Evolutionary conservation across 2,797 vertebrate species (phyloP).

Genomic region (Gephyroberyx darwinii): DNA sequence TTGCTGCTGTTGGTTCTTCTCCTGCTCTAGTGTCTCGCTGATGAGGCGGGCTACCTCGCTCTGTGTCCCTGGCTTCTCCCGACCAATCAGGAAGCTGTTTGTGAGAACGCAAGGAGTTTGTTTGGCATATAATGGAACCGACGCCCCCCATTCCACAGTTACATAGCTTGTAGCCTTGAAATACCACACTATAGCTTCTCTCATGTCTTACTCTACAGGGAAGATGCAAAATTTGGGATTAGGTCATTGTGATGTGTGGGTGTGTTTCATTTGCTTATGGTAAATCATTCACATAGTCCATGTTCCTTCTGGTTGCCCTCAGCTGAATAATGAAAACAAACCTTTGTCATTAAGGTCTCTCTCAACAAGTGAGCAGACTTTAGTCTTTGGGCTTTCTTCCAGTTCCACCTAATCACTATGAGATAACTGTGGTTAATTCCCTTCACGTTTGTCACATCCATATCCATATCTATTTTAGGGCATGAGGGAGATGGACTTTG

Average conservation of each 20-base stretch:
- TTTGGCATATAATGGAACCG: neutral
- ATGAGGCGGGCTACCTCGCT: constrained; percentile 94
- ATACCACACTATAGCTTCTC: constrained; percentile 4
- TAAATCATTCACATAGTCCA: constrained; percentile 53
- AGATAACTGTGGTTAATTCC: neutral
- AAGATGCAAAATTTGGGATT: constrained; percentile 45
- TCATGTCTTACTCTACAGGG: neutral
- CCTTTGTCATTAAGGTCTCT: neutral
- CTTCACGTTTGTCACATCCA: neutral
- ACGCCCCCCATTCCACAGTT: neutral
- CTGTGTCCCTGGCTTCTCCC: constrained; percentile 91
- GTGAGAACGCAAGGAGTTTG: constrained; percentile 7
- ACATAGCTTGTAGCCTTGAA: constrained; percentile 21
- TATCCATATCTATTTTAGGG: constrained; percentile 6
- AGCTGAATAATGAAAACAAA: neutral
- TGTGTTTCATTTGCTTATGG: constrained; percentile 51
- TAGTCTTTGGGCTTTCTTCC: neutral
- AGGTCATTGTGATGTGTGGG: neutral
- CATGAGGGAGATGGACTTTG: constrained; percentile 5
- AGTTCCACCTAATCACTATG: constrained; percentile 9
- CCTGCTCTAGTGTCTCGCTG: constrained; percentile 93
- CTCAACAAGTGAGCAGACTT: neutral
- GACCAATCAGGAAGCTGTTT: constrained; percentile 90
- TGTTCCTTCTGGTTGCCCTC: constrained; percentile 12
- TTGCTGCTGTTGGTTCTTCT: constrained; percentile 84